Percentiles rank a stretch among this genome's conserved stretches.
phyloP scores from a whole-genome alignment of 2,888 invertebrate species.

The Listrodromus nycthemerus region DNA sequence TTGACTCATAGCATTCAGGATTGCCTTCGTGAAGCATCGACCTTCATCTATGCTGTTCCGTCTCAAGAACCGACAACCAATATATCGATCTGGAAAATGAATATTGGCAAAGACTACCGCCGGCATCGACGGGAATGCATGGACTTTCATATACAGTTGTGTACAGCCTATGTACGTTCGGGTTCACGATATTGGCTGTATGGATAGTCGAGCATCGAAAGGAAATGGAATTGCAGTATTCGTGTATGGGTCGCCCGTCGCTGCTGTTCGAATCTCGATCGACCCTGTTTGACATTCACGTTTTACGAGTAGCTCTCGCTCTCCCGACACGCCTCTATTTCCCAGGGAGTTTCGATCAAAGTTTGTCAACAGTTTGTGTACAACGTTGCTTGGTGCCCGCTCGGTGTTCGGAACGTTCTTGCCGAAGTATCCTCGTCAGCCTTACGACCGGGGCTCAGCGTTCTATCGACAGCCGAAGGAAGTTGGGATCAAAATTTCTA shows the following conservation, averaged over 20 bases:
- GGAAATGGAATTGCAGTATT: slow-evolving; percentile 28
- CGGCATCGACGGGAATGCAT: slow-evolving; percentile 25
- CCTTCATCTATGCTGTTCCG: slow-evolving; percentile 8
- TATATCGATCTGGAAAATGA: slow-evolving; percentile 9
- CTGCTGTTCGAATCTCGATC: slow-evolving; percentile 42
- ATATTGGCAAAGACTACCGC: slow-evolving; percentile 13
- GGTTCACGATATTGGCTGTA: slow-evolving; percentile 20
- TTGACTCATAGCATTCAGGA: neutral
- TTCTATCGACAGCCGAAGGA: neutral
- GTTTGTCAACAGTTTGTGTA: slow-evolving; percentile 58
- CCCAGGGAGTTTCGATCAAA: slow-evolving; percentile 46
- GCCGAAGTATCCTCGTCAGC: neutral
- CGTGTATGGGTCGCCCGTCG: neutral
- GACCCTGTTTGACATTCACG: slow-evolving; percentile 51
- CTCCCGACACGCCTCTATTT: slow-evolving; percentile 22
- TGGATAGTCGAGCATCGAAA: slow-evolving; percentile 4
- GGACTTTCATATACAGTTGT: neutral
- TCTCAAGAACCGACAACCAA: slow-evolving; percentile 5
- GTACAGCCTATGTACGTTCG: neutral
- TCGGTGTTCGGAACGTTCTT: neutral
- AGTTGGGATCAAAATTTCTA: too few relatives aligned
- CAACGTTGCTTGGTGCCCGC: slow-evolving; percentile 17
- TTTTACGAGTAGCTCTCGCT: slow-evolving; percentile 33
- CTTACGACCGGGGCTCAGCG: neutral
- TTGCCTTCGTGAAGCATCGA: neutral